Conservation (phyloP, 2,113 vertebrate species). For the Oryzias curvinotus region DNA sequence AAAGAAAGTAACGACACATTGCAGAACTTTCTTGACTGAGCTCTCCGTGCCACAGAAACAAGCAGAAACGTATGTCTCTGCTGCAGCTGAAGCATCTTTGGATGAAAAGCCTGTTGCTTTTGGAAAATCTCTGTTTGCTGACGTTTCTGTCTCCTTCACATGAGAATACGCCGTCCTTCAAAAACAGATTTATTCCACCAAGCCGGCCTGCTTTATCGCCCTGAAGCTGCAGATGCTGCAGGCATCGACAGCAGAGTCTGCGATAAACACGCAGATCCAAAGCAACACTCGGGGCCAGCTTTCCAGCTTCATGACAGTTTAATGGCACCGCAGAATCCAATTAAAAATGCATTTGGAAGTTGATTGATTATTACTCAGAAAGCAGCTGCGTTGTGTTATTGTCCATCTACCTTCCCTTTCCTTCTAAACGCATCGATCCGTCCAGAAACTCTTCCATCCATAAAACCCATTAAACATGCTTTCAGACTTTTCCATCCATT, state of each 20-base stretch:
- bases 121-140: too few species aligned
- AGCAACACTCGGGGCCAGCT: slow-evolving; percentile 48
- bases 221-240: slow-evolving; percentile 8
- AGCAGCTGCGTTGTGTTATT: slow-evolving; percentile 48
- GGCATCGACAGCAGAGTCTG: slow-evolving; percentile 52
- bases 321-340: slow-evolving; percentile 67
- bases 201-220: too few species aligned
- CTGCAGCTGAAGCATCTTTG: too few species aligned
- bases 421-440: slow-evolving; percentile 65
- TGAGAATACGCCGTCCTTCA: too few species aligned
- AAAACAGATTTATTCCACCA: too few species aligned
- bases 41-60: too few species aligned
- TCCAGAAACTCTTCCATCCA: slow-evolving; percentile 47
- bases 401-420: slow-evolving; percentile 49
- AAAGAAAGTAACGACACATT: too few species aligned
- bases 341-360: slow-evolving; percentile 76
- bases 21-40: too few species aligned
- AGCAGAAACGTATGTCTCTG: too few species aligned
- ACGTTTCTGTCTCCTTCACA: too few species aligned
- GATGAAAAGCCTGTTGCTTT: too few species aligned
- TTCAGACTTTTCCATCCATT: slow-evolving; percentile 60
- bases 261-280: slow-evolving; percentile 49
- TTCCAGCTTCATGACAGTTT: slow-evolving; percentile 56
- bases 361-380: slow-evolving; percentile 67
- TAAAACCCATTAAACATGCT: slow-evolving; percentile 62